phyloP scores from a whole-genome alignment of 1,140 invertebrate species.

The Schlechtendalia chinensis region DNA sequence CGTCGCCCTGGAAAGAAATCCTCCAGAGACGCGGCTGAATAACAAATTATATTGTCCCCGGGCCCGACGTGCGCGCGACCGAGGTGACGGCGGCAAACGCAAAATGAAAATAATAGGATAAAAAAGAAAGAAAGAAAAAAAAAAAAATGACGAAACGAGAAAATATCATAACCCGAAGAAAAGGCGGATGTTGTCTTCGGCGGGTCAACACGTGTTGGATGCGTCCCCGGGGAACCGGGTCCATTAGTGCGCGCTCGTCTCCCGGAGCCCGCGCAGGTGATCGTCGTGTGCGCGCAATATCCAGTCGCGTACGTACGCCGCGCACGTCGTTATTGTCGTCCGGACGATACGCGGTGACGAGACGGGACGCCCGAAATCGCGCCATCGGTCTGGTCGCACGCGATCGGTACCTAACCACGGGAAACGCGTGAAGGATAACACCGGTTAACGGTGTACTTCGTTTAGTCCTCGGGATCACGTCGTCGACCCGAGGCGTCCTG shows the following conservation, averaged over 20 bases:
- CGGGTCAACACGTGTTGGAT: constrained; percentile 48
- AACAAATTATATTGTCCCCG: constrained; percentile 46
- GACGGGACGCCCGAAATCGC: too few relatives aligned
- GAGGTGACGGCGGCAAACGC: constrained; percentile 14
- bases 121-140: not conserved
- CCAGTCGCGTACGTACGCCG: too few relatives aligned
- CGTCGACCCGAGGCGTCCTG: too few relatives aligned
- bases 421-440: too few relatives aligned
- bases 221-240: constrained; percentile 38
- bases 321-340: not conserved
- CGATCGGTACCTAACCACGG: too few relatives aligned
- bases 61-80: not conserved
- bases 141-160: not conserved
- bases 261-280: constrained; percentile 26
- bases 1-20: constrained; percentile 45
- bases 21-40: constrained; percentile 44
- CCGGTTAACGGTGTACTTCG: too few relatives aligned
- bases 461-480: too few relatives aligned
- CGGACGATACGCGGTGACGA: too few relatives aligned
- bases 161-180: constrained; percentile 29
- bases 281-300: not conserved
- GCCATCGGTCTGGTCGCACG: too few relatives aligned
- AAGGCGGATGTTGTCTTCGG: constrained; percentile 45
- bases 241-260: constrained; percentile 31
- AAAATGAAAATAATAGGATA: constrained; percentile 18